These are phyloP conservation scores for Parauchenoglanis punctatus DNA, from an alignment of 2,797 vertebrate species.

Conservation along the genomic window DNA sequence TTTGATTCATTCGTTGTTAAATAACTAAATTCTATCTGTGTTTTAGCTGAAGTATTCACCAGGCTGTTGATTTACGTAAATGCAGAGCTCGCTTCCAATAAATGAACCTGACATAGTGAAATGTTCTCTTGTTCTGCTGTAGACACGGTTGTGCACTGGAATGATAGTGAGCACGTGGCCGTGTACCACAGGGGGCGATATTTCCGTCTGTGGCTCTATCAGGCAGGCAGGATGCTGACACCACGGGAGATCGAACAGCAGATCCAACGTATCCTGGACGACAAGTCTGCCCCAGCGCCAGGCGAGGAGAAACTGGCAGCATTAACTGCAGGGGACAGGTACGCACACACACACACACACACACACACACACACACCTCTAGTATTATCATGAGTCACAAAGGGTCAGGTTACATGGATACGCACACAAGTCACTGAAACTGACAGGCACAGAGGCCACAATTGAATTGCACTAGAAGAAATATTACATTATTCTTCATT, in stretches of 20 bases:
- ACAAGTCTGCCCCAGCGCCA: slow-evolving; percentile 73
- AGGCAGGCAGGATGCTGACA: slow-evolving; percentile 78
- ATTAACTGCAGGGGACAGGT: slow-evolving; percentile 87
- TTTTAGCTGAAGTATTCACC: background rate
- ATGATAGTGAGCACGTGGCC: slow-evolving; percentile 84
- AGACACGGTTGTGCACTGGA: slow-evolving; percentile 83
- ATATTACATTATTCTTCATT: background rate
- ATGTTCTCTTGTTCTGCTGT: background rate
- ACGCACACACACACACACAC: background rate
- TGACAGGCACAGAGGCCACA: background rate
- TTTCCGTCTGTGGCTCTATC: slow-evolving; percentile 82
- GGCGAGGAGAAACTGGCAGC: slow-evolving; percentile 85
- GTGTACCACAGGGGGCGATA: slow-evolving; percentile 87
- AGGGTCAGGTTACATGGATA: background rate
- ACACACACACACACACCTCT: background rate
- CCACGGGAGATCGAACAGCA: slow-evolving; percentile 87
- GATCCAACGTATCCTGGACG: slow-evolving; percentile 85
- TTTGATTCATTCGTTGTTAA: background rate
- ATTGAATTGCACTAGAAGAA: background rate
- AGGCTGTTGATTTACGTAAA: background rate
- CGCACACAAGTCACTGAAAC: background rate
- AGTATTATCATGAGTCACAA: background rate
- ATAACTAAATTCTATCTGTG: background rate
- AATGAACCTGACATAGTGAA: background rate
- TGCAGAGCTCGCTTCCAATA: background rate